Evolutionary conservation across 2,113 vertebrate species (phyloP).

Genomic region (Psammodynastes pulverulentus): DNA sequence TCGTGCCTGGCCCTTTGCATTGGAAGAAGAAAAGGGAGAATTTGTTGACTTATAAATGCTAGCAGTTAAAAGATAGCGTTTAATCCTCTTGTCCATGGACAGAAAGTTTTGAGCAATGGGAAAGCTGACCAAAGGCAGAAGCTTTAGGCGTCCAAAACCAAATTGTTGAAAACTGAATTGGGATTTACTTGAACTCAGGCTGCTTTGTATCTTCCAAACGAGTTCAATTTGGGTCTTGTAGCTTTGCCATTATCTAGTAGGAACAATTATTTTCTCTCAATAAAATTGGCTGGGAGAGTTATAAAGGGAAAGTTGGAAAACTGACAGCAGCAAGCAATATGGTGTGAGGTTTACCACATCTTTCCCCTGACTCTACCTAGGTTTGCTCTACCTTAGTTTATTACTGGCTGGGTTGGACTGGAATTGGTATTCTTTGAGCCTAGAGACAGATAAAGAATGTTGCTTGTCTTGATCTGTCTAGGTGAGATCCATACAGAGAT

Average conservation of each 20-base stretch:
- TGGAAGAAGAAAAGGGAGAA: not conserved
- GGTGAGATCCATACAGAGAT: not conserved
- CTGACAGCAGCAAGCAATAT: not conserved
- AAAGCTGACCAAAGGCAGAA: not conserved
- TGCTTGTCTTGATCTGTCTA: not conserved
- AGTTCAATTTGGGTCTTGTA: not conserved
- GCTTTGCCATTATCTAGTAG: not conserved
- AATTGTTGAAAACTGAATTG: not conserved
- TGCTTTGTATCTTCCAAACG: not conserved
- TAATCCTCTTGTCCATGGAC: not conserved
- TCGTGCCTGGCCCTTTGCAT: too few relatives aligned
- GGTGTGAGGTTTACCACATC: not conserved
- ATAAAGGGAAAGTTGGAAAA: not conserved
- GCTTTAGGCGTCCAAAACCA: not conserved
- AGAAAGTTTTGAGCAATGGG: not conserved
- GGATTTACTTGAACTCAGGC: not conserved
- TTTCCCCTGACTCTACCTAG: not conserved
- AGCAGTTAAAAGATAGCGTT: not conserved
- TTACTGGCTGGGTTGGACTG: not conserved
- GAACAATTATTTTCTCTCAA: not conserved
- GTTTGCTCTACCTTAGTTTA: not conserved
- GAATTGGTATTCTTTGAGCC: not conserved
- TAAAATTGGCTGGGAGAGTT: not conserved
- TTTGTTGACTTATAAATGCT: not conserved
- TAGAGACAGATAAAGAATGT: not conserved